Evolutionary conservation across 2,888 invertebrate species (phyloP), one percentile per base, ranked within the genome.

Genomic region (Prionchulus punctatus): DNA sequence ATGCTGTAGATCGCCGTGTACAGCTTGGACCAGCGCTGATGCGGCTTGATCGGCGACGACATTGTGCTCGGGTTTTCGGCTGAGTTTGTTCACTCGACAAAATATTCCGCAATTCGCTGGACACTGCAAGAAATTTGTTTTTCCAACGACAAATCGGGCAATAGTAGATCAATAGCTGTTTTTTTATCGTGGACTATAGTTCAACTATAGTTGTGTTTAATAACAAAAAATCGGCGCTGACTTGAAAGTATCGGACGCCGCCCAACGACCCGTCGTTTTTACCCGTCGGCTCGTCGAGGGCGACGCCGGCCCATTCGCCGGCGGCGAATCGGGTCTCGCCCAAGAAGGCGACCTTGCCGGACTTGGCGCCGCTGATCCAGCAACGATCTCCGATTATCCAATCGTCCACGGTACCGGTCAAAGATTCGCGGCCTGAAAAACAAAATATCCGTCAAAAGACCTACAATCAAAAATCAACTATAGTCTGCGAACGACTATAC

Each of bases 261-360:
- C 83, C 86, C 31, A 94, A 89, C 53, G 86, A 82, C 57, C 96
- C 94, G 70, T 96, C 91, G 73, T 96, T 94, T 75, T 94, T 94
- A 55, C 96, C 96, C 58, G 84, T 76, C 1, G 88, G 83, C 62
- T 91, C 89, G 70, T 92, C 91, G 63, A 96, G 77, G 72, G 94
- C 91, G 25, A 96, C 84, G 27, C 94, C 94, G 60, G 86, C 91
- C 92, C 92, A 94, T 64, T 88, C 82, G 36, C 94, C 94, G 36
- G 82, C 73, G 1, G 92, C 90, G 73, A 94, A 94, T 66, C 88
- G 85, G 31, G 92, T 86, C 53, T 79, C 76, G 28, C 94, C 94
- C 61, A 90, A 79, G 71, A 81, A 94, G 63, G 84, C 79, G 54
- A 94, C 77, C 43, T 83, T 81, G 54, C 92, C 92, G 18, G 85